Percentiles rank a stretch among this genome's conserved stretches.
phyloP scores from a whole-genome alignment of 2,797 vertebrate species.

The Tapera naevia region DNA sequence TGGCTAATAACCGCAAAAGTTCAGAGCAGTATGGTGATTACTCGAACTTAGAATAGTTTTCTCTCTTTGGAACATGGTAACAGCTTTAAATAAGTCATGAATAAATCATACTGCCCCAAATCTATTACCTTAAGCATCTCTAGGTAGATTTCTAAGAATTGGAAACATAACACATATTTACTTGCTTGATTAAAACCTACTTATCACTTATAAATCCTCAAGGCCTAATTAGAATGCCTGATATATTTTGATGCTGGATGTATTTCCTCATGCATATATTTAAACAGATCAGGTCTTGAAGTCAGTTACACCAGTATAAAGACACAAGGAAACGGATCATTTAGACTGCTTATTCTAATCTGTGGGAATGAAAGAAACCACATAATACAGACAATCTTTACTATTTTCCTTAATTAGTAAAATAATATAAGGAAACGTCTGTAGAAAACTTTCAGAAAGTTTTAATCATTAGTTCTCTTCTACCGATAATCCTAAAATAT shows the following conservation, averaged over 20 bases:
- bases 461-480: not conserved
- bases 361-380: not conserved
- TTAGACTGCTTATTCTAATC: not conserved
- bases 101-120: conserved; percentile 13
- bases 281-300: not conserved
- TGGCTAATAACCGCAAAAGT: conserved; percentile 28
- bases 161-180: not conserved
- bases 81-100: not conserved
- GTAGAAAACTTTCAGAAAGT: not conserved
- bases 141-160: not conserved
- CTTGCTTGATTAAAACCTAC: not conserved
- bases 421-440: not conserved
- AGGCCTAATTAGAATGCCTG: not conserved
- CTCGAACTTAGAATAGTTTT: not conserved
- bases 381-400: not conserved
- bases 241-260: not conserved
- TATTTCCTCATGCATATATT: not conserved
- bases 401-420: not conserved
- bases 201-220: not conserved
- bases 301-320: not conserved
- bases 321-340: not conserved
- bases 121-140: not conserved
- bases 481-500: not conserved
- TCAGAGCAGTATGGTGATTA: conserved; percentile 19
- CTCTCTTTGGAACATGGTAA: not conserved